phyloP scores from a whole-genome alignment of 2,113 vertebrate genomes.

The Lanius collurio region DNA sequence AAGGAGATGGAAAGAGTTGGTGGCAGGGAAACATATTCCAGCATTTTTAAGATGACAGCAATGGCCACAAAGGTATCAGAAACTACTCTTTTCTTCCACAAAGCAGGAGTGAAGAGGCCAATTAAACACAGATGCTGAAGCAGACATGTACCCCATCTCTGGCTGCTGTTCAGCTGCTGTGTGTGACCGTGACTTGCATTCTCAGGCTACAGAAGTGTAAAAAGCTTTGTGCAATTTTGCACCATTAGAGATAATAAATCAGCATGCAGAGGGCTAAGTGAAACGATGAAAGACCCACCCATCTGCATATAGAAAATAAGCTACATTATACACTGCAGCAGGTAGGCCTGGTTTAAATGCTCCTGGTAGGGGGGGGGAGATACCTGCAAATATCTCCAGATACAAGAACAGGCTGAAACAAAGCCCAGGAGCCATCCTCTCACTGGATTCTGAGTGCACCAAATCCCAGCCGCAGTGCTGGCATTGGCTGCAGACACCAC shows the following conservation, averaged over 20 bases:
- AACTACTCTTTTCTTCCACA: not conserved
- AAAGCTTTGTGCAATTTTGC: conserved; percentile 3
- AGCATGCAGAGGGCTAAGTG: not conserved
- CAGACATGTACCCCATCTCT: not conserved
- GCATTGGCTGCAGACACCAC: not conserved
- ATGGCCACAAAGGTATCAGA: not conserved
- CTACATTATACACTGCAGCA: not conserved
- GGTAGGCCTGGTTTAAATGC: not conserved
- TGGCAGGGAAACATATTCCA: not conserved
- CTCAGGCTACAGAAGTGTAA: not conserved
- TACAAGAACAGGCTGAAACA: not conserved
- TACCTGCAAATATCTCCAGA: not conserved
- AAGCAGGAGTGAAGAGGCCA: not conserved
- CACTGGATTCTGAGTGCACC: not conserved
- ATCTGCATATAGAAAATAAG: not conserved
- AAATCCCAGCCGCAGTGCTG: not conserved
- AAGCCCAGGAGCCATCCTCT: not conserved
- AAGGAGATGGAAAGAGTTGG: not conserved
- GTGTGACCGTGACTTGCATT: not conserved
- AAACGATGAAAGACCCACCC: not conserved
- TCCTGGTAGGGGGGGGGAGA: not conserved
- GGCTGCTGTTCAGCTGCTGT: not conserved
- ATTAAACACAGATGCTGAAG: not conserved
- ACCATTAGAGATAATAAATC: conserved; percentile 14
- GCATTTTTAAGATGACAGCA: not conserved